Base-by-base conservation (phyloP, 1,140 invertebrate species). In the Drosophila parvula region DNA sequence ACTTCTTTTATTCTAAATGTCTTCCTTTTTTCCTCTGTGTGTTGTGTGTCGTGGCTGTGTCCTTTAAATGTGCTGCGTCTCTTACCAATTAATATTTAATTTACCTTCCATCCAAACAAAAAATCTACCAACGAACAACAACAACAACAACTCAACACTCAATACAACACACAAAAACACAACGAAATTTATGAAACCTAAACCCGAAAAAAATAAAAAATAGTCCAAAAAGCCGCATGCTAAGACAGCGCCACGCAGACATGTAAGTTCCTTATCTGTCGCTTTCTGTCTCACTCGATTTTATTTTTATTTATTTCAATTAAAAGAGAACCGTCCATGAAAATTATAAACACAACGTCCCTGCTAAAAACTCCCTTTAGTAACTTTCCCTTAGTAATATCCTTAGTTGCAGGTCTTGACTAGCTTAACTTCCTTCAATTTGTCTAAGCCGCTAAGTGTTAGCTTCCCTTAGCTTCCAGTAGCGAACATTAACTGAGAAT, bases 191-290 rank as follows among this genome's bases (percentile, higher is more conserved):
- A n/a, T 38, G 3, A 53, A 38, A 38, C 34, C 51, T 30, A 45
- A 50, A 70, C 44, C 28, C 32, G 50, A 53, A 63, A 58, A 62
- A 51, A 51, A 63, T 38, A 43, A 18, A 57, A 65, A 76, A 64
- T 61, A 82, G 77, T 57, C 64, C 22, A 82, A 68, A 83, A 84
- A 91, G 69, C 63, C 74, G 90, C 90, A 91, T 89, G 81, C 83
- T 55, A 91, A 91, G 73, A 78, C 80, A 81, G 79, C 74, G 76
- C 77, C 69, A 57, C 83, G 78, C 69, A 74, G 82, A 90, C 85
- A 91, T 76, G 90, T 91, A 91, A 91, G 90, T 91, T 74, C 36
- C 51, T 47, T 47, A 16, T 58, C 34, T 58, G 11, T 58, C 51
- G 14, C 43, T 34, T 36, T 41, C 34, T n/a, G 22, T 55, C 16